A percentile compares a stretch with the other conserved stretches of the same genome.
These are phyloP conservation scores for Pyxicephalus adspersus DNA, from an alignment of 2,113 vertebrate species.

Conservation along the genomic window DNA sequence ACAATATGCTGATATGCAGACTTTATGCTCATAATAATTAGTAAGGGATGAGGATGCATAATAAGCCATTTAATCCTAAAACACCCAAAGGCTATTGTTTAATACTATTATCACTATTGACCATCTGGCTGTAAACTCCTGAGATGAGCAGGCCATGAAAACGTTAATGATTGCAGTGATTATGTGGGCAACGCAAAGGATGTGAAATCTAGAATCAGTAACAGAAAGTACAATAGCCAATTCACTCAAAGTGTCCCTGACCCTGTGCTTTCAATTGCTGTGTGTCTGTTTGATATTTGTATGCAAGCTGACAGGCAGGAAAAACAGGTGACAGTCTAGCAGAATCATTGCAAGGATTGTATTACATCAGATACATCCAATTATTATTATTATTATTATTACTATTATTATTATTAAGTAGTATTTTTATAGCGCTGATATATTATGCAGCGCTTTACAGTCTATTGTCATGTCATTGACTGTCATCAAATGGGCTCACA, in stretches of 20 bases:
- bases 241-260: not conserved
- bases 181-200: not conserved
- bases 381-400: no score
- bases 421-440: no score
- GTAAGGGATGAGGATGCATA: not conserved
- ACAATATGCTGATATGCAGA: not conserved
- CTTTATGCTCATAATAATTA: conserved; percentile 11
- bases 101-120: not conserved
- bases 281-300: not conserved
- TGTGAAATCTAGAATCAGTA: not conserved
- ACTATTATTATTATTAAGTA: no score
- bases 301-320: no score
- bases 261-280: not conserved
- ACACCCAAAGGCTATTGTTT: not conserved
- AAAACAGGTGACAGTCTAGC: no score
- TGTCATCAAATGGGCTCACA: no score
- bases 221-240: not conserved
- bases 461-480: no score
- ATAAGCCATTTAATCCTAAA: not conserved
- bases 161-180: not conserved
- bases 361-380: no score
- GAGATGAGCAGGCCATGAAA: conserved; percentile 1
- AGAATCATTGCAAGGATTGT: no score
- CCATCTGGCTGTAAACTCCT: not conserved
- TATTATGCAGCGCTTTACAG: no score